Percentiles rank a stretch among this genome's conserved stretches.
phyloP scores from a whole-genome alignment of 2,113 vertebrate species.

The Girardinichthys multiradiatus region DNA sequence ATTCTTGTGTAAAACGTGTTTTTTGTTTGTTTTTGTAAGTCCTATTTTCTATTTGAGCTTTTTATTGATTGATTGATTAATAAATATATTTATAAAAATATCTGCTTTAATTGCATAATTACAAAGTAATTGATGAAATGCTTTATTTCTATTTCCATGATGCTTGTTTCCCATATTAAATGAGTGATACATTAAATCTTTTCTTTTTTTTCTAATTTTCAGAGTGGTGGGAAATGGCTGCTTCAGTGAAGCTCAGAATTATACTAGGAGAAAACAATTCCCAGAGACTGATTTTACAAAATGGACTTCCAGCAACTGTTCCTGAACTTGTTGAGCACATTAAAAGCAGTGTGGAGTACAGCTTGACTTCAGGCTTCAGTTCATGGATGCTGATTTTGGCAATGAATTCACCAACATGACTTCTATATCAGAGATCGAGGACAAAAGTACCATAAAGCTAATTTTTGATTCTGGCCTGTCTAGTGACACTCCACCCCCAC shows the following conservation, averaged over 20 bases:
- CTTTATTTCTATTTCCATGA: too few relatives aligned
- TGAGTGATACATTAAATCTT: background rate
- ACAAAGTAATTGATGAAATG: too few relatives aligned
- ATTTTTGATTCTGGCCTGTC: background rate
- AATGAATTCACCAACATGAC: background rate
- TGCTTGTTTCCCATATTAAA: too few relatives aligned
- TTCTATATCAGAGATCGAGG: background rate
- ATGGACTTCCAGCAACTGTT: background rate
- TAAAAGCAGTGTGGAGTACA: background rate
- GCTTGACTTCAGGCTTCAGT: background rate
- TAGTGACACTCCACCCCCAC: background rate
- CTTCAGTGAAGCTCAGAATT: background rate
- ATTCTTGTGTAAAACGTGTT: too few relatives aligned
- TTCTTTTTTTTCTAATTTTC: background rate
- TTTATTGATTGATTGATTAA: too few relatives aligned
- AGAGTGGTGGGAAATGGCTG: background rate
- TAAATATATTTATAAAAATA: too few relatives aligned
- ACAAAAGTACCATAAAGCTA: background rate
- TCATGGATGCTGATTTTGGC: background rate
- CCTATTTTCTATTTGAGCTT: too few relatives aligned
- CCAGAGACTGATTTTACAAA: background rate
- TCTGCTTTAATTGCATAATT: too few relatives aligned
- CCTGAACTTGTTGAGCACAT: background rate
- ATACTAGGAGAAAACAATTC: background rate
- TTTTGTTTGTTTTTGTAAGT: too few relatives aligned